Evolutionary conservation across 2,113 vertebrate genomes (phyloP).

Genomic region (Vanacampus margaritifer): DNA sequence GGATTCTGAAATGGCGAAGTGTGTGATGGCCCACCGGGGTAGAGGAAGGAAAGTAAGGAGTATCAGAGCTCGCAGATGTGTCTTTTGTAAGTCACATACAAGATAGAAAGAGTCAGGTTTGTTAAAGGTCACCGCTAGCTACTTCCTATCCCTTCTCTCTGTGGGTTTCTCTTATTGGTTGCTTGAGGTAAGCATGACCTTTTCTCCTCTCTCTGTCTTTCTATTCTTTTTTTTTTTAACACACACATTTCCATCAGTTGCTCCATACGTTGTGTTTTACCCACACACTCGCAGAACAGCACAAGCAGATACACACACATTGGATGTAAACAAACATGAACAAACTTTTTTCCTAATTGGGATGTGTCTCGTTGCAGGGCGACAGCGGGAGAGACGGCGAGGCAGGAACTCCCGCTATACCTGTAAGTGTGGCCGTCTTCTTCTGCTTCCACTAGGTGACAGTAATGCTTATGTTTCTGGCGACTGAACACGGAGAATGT

Average conservation of each 20-base stretch:
- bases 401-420: conserved; percentile 51
- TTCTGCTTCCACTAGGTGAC: conserved; percentile 41
- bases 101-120: conserved; percentile 55
- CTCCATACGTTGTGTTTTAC: conserved; percentile 3
- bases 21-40: conserved; percentile 19
- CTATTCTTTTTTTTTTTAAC: conserved; percentile 3
- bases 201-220: conserved; percentile 28
- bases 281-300: neutral
- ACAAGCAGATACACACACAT: neutral
- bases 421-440: conserved; percentile 49
- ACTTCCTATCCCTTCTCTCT: conserved; percentile 40
- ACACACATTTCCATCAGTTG: conserved; percentile 22
- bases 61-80: conserved; percentile 30
- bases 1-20: conserved; percentile 22
- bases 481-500: neutral
- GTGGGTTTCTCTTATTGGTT: conserved; percentile 59
- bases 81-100: conserved; percentile 25
- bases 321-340: conserved; percentile 32
- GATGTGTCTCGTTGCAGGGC: conserved; percentile 65
- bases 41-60: conserved; percentile 14
- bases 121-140: conserved; percentile 60
- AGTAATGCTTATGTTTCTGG: conserved; percentile 16
- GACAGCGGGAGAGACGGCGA: conserved; percentile 62
- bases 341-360: conserved; percentile 28
- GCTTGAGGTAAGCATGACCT: conserved; percentile 62